phyloP scores from a whole-genome alignment of 2,113 vertebrate species.

The Ptilonorhynchus violaceus region DNA sequence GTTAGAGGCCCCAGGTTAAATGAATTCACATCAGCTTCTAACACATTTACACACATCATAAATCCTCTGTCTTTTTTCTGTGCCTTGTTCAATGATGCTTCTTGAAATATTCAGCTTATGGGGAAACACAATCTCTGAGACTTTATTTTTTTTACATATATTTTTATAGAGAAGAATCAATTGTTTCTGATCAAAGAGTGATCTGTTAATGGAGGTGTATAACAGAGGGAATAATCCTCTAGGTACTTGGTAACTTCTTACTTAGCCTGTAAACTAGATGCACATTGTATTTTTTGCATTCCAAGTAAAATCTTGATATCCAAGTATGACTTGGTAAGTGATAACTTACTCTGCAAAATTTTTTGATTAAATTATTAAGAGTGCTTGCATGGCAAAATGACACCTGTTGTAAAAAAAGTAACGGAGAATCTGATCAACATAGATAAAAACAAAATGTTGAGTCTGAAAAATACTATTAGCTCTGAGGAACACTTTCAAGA shows the following conservation, averaged over 20 bases:
- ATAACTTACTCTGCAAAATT: neutral
- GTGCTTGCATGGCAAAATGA: neutral
- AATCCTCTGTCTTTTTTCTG: neutral
- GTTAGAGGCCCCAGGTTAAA: neutral
- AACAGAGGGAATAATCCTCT: neutral
- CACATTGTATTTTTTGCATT: neutral
- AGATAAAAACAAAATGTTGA: neutral
- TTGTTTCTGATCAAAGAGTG: neutral
- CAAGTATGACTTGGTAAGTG: neutral
- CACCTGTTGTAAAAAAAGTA: neutral
- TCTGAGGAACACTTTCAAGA: neutral
- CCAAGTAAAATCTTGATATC: neutral
- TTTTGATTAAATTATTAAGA: neutral
- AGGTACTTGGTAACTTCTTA: neutral
- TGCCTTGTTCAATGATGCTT: neutral
- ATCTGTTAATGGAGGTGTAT: neutral
- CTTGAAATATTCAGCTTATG: neutral
- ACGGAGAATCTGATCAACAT: neutral
- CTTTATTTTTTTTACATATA: neutral
- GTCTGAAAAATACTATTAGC: neutral
- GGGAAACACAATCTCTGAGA: neutral
- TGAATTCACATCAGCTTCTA: constrained; percentile 23
- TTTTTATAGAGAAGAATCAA: neutral
- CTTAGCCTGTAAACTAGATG: neutral
- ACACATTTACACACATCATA: neutral